phyloP scores from a whole-genome alignment of 2,797 vertebrate species.

The Enteromius paludinosus region DNA sequence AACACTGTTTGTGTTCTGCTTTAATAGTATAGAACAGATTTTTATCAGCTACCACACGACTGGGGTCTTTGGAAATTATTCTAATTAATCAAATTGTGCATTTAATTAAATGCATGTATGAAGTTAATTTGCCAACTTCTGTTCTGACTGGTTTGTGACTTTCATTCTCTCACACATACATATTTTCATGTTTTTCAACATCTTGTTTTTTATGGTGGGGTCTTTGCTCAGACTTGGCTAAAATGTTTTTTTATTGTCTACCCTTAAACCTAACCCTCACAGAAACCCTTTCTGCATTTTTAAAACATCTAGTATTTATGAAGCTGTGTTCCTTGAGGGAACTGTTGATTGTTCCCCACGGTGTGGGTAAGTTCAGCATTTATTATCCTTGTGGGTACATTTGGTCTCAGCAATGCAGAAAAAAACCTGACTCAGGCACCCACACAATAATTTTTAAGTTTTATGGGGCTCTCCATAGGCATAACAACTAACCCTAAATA shows the following conservation, averaged over 20 bases:
- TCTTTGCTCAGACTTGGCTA: not conserved
- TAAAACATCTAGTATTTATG: not conserved
- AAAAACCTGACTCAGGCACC: not conserved
- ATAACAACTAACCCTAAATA: not conserved
- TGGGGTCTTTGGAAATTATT: not conserved
- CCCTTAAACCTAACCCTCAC: no score
- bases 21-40: not conserved
- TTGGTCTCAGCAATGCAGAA: not conserved
- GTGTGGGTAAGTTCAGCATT: constrained; percentile 10
- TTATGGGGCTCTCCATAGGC: not conserved
- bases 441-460: not conserved
- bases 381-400: not conserved
- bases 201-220: not conserved
- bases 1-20: not conserved
- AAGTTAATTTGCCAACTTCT: not conserved
- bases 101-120: not conserved
- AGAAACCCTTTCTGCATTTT: not conserved
- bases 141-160: not conserved
- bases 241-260: not conserved
- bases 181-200: not conserved
- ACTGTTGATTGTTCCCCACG: not conserved
- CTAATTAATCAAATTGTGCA: not conserved
- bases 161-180: not conserved
- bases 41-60: not conserved
- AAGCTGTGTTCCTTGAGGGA: not conserved